Evolutionary conservation across 2,113 vertebrate genomes (phyloP).

Genomic region (Paralichthys olivaceus): DNA sequence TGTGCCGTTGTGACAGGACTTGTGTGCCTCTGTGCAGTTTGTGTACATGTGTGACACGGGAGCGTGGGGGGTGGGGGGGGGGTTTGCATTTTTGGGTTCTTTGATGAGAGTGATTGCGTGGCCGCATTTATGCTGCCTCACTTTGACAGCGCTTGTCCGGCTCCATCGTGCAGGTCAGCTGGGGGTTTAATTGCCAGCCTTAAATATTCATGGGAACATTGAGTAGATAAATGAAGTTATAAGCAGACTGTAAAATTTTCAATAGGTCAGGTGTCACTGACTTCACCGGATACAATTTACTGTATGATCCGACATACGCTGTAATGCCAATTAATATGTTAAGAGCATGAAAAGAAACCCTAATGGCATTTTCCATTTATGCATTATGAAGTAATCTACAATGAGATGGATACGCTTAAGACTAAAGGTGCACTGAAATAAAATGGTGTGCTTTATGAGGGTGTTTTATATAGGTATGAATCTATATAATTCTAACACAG

Average conservation of each 20-base stretch:
- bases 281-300: slow-evolving; percentile 83
- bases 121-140: slow-evolving; percentile 53
- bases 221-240: slow-evolving; percentile 85
- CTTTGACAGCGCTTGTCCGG: slow-evolving; percentile 61
- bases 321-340: slow-evolving; percentile 85
- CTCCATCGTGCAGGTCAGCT: slow-evolving; percentile 76
- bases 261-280: slow-evolving; percentile 84
- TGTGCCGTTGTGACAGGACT: slow-evolving; percentile 58
- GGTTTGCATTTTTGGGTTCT: slow-evolving; percentile 17
- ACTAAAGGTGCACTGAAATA: slow-evolving; percentile 65
- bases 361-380: slow-evolving; percentile 80
- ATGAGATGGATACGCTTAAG: slow-evolving; percentile 69
- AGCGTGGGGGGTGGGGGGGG: neutral
- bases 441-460: slow-evolving; percentile 74
- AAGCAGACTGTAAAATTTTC: slow-evolving; percentile 83
- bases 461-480: slow-evolving; percentile 76
- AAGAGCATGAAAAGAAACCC: slow-evolving; percentile 78
- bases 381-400: slow-evolving; percentile 77
- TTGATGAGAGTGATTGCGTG: slow-evolving; percentile 47
- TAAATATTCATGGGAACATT: slow-evolving; percentile 85
- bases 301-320: slow-evolving; percentile 75
- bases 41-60: slow-evolving; percentile 19
- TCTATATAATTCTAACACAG: slow-evolving; percentile 73
- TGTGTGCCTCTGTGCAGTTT: slow-evolving; percentile 37
- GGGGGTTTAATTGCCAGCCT: slow-evolving; percentile 83